Conservation (phyloP, 2,888 invertebrate genomes). For the Agonopterix arenella region DNA sequence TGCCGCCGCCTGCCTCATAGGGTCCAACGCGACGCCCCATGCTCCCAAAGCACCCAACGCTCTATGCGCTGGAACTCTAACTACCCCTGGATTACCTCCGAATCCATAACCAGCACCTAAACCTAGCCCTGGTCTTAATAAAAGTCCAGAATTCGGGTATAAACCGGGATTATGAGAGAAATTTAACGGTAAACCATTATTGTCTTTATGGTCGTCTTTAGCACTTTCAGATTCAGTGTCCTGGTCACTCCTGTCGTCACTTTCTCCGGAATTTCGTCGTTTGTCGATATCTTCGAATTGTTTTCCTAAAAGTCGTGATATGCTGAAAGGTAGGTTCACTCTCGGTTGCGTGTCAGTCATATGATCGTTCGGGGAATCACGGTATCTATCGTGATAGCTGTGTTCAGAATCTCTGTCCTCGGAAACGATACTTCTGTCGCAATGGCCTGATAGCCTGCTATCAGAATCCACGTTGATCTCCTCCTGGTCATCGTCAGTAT, state of each 20-base stretch:
- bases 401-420: slow-evolving; percentile 76
- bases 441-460: slow-evolving; percentile 75
- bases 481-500: slow-evolving; percentile 80
- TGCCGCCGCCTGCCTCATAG: slow-evolving; percentile 80
- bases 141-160: slow-evolving; percentile 56
- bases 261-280: slow-evolving; percentile 66
- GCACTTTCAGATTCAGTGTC: slow-evolving; percentile 72
- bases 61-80: slow-evolving; percentile 89
- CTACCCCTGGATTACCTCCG: slow-evolving; percentile 83
- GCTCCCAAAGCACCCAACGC: slow-evolving; percentile 71
- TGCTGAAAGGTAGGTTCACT: slow-evolving; percentile 85
- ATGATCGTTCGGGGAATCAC: slow-evolving; percentile 69
- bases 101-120: slow-evolving; percentile 74
- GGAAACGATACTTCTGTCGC: slow-evolving; percentile 72
- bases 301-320: slow-evolving; percentile 87
- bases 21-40: slow-evolving; percentile 78
- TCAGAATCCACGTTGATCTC: slow-evolving; percentile 83
- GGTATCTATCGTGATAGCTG: slow-evolving; percentile 67
- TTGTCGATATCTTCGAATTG: slow-evolving; percentile 81
- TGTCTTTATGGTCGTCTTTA: slow-evolving; percentile 61
- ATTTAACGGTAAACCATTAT: slow-evolving; percentile 49
- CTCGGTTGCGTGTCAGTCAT: slow-evolving; percentile 70
- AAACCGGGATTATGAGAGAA: slow-evolving; percentile 62
- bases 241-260: slow-evolving; percentile 69
- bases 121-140: slow-evolving; percentile 64